Evolutionary conservation across 2,797 vertebrate species (phyloP), one percentile per base, ranked within the genome.

Genomic region (Acanthiza pusilla): DNA sequence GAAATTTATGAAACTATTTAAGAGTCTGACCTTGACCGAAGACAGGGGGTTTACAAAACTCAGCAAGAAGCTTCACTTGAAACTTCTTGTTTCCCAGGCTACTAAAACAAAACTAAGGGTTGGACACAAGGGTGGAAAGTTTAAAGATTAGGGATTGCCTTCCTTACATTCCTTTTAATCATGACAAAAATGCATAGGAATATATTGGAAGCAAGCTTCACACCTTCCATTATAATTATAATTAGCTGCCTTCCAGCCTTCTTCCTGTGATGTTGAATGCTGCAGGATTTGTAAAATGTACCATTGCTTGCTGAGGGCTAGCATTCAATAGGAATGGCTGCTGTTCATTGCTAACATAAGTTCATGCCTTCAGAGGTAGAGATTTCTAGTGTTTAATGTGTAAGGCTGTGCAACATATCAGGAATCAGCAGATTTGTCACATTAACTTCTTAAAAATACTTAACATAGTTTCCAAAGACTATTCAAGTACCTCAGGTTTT

Each of bases 381-480:
- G 66, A 86, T 88, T 93, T 94, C 60, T 60, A 72, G 72, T 42
- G 68, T 85, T 96, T 78, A 67, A 89, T 8, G 58, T 58, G 40
- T 57, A 77, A 91, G 57, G 71, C 88, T 68, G 25, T 40, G 43
- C 57, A 74, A 54, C 71, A 32, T 74, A 87, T 85, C 86, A 93
- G 73, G 78, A 87, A 95, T 61, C 77, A 80, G 87, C 61, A 92
- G 92, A 89, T 92, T 89, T 92, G 87, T 74, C 86, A 96, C 75
- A 78, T 63, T 92, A 94, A 89, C 70, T 58, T 89, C 91, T 95
- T 72, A 88, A 93, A 95, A 94, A 96, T 84, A 68, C 85, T 89
- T 92, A 83, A 85, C 93, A 91, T 85, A 92, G 42, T 89, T 96
- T 89, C 75, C 81, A 96, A 93, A 85, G 77, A 53, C 85, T 92